Evolutionary conservation across 2,113 vertebrate genomes (phyloP), one percentile per base, ranked within the genome.

Genomic region (Pseudorasbora parva): DNA sequence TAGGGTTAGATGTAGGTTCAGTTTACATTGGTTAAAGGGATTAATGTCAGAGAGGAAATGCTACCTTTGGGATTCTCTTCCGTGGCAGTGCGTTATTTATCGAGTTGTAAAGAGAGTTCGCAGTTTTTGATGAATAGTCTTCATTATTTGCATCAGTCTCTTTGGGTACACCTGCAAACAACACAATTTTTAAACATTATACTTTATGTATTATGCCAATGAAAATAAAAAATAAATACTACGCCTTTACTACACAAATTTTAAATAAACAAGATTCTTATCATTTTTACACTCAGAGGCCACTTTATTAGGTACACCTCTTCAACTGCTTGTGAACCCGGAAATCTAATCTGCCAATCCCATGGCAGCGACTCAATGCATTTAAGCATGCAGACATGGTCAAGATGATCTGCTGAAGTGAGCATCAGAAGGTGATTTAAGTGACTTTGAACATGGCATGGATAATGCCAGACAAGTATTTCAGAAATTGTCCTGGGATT

Each of bases 11-110:
- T 21, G 17, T 14, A 33, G 41, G 10, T 11, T n/a, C 37, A n/a
- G 37, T 43, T 23, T 23, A 71, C 10, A 12, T 23, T 71, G 21
- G 37, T 43, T 43, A 71, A 62, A 71, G 43, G 12, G 12, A 47
- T 14, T 14, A 1, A 4, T 15, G 47, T 49, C 12, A 49, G 1
- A 49, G 47, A 15, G 47, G 5, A 23, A 11, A 27, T 4, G 7
- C 90, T 92, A 99, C 98, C 93, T 96, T 95, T 73, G 97, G 97
- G 30, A 95, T 95, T 89, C 97, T 94, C 88, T 98, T 99, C 85
- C 97, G 96, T 43, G 94, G 94, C 82, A 95, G 92, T 0, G 93
- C 92, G 83, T 92, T 90, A 84, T 95, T 96, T 83, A 93, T 91
- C 45, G 93, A 92, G 87, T 92, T 95, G 87, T 94, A 93, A 86